Conservation (phyloP, 2,888 invertebrate species). For the Dynastes grantii region DNA sequence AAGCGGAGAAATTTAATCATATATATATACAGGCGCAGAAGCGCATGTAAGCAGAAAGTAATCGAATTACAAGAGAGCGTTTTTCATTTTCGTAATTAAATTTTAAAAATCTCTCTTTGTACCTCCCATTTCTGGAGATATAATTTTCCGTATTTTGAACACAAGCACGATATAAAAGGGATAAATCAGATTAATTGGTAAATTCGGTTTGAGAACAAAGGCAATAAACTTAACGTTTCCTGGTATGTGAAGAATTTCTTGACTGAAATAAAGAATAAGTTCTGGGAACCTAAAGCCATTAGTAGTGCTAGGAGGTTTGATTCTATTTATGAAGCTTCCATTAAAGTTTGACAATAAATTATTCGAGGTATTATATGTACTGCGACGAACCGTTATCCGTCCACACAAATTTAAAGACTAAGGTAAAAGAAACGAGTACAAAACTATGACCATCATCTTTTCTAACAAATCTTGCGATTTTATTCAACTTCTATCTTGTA, state of each 20-base stretch:
- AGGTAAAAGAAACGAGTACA: too few species aligned
- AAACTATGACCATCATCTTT: too few species aligned
- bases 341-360: too few species aligned
- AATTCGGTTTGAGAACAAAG: conserved; percentile 1
- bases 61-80: neutral
- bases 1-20: conserved; percentile 14
- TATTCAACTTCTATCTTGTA: too few species aligned
- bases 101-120: neutral
- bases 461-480: too few species aligned
- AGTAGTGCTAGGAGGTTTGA: too few species aligned
- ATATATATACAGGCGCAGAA: neutral
- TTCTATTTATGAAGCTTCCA: too few species aligned
- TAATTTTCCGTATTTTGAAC: conserved; percentile 2
- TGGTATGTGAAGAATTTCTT: neutral
- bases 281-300: neutral
- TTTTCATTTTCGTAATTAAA: conserved; percentile 15
- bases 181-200: conserved; percentile 10
- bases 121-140: neutral
- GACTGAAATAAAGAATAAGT: neutral
- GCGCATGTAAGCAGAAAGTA: neutral
- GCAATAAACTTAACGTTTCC: neutral
- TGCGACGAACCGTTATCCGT: too few species aligned
- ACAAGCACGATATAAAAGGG: neutral
- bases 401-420: too few species aligned
- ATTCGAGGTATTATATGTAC: too few species aligned